Conservation (phyloP, 1,140 invertebrate genomes). For the Rhyacophila brunnea region DNA sequence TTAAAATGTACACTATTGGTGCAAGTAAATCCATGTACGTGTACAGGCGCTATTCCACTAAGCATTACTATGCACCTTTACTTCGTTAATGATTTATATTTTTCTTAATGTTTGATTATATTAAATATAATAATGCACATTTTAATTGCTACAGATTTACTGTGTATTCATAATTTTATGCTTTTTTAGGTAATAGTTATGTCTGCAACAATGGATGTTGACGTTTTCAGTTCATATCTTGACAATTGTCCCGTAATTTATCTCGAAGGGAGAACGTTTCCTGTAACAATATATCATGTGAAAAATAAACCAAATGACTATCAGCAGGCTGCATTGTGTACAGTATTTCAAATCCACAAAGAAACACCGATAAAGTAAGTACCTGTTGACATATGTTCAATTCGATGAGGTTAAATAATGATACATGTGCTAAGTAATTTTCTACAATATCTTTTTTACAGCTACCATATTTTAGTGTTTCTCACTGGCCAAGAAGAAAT, state of each 20-base stretch:
- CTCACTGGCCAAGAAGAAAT: conserved; percentile 99
- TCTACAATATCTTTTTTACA: conserved; percentile 46
- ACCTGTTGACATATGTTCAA: too few relatives aligned
- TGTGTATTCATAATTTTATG: conserved; percentile 7
- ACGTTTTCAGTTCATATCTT: conserved; percentile 91
- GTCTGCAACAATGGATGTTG: conserved; percentile 95
- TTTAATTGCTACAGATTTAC: too few relatives aligned
- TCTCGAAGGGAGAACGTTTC: conserved; percentile 84
- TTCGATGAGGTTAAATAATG: too few relatives aligned
- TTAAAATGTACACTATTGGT: too few relatives aligned
- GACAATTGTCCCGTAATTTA: conserved; percentile 82
- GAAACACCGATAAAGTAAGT: conserved; percentile 72
- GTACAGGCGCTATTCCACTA: too few relatives aligned
- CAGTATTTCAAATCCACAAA: conserved; percentile 89
- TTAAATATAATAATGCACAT: too few relatives aligned
- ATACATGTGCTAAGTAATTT: too few relatives aligned
- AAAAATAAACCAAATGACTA: conserved; percentile 82
- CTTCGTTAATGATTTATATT: too few relatives aligned
- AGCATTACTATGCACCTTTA: too few relatives aligned
- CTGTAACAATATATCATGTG: conserved; percentile 79
- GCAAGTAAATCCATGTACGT: too few relatives aligned
- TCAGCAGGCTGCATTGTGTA: conserved; percentile 74
- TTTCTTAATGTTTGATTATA: too few relatives aligned
- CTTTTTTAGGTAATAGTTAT: conserved; percentile 74
- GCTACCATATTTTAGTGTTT: conserved; percentile 93